Percentiles rank a stretch among this genome's conserved stretches.
These are phyloP conservation scores for Atractosteus spatula DNA, from an alignment of 2,113 vertebrate species.

Conservation along the genomic window DNA sequence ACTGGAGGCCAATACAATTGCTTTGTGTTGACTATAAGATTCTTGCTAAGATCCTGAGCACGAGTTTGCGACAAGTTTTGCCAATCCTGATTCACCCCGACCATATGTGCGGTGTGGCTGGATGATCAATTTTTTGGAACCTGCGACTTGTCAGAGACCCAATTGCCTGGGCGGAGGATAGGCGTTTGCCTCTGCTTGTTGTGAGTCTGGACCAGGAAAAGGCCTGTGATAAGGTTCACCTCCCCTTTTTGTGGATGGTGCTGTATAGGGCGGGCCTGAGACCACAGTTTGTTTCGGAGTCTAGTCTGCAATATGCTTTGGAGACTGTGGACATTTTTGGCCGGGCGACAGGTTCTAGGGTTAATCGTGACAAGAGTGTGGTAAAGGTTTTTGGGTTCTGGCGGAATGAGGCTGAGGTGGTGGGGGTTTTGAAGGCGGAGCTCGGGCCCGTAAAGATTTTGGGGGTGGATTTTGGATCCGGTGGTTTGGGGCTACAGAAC, in stretches of 20 bases:
- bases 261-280: not conserved
- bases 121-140: not conserved
- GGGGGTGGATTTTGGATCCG: no score
- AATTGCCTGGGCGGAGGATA: not conserved
- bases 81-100: not conserved
- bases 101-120: not conserved
- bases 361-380: no score
- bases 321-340: no score
- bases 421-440: no score
- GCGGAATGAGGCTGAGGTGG: no score
- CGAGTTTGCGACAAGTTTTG: not conserved
- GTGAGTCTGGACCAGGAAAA: slow-evolving; percentile 23
- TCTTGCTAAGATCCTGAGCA: not conserved
- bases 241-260: not conserved
- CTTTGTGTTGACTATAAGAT: not conserved
- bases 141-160: slow-evolving; percentile 1
- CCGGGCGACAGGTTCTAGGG: no score
- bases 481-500: no score
- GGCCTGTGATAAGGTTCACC: slow-evolving; percentile 16
- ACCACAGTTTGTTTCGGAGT: not conserved
- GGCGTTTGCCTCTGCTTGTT: not conserved
- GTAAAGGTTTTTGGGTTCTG: no score
- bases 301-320: no score
- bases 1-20: not conserved
- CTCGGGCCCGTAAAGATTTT: no score